Conservation (phyloP, 2,113 vertebrate species). For the Thryonomys swinderianus region DNA sequence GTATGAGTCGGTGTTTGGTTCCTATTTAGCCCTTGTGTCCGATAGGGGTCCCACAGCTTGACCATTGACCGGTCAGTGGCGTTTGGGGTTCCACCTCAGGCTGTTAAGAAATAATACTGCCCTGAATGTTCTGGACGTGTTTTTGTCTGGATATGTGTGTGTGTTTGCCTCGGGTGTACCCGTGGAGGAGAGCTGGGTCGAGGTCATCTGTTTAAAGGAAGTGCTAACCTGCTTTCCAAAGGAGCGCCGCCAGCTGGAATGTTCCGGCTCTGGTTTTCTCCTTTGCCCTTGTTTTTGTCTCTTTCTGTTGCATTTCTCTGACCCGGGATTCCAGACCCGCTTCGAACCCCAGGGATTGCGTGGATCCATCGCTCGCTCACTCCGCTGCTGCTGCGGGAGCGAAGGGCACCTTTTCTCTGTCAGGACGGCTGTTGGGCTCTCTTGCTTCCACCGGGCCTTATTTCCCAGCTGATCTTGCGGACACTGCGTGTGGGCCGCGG, state of each 20-base stretch:
- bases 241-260: background rate
- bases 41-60: background rate
- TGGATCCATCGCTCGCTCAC: background rate
- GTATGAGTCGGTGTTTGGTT: background rate
- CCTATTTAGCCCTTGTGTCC: background rate
- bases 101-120: background rate
- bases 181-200: no score
- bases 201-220: background rate
- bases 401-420: background rate
- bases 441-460: background rate
- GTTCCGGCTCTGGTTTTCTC: background rate
- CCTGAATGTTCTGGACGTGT: background rate
- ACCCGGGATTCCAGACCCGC: rapidly evolving
- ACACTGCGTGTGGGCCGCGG: background rate
- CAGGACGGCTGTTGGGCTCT: rapidly evolving
- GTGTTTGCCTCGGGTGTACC: background rate
- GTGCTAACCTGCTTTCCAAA: background rate
- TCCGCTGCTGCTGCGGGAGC: background rate
- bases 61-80: no score
- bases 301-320: background rate
- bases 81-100: background rate
- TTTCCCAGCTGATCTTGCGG: background rate
- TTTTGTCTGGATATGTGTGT: background rate
- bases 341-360: rapidly evolving
- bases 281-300: background rate